Conservation (phyloP, 2,888 invertebrate genomes). For the Drosophila ezoana region DNA sequence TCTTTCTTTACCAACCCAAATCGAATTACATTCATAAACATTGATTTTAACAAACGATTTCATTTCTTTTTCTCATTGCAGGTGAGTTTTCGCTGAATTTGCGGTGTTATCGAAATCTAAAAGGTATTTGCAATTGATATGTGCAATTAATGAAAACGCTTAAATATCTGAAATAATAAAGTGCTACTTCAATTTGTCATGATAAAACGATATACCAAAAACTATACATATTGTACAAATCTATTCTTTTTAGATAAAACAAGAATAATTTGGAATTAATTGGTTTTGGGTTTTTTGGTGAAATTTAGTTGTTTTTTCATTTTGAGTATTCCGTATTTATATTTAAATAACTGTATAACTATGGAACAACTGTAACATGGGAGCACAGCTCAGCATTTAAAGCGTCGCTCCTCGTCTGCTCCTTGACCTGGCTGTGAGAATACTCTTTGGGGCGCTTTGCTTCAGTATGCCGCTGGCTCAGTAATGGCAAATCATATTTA, state of each 20-base stretch:
- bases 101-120: neutral
- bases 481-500: slow-evolving; percentile 52
- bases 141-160: neutral
- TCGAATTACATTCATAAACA: slow-evolving; percentile 26
- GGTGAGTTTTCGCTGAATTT: slow-evolving; percentile 41
- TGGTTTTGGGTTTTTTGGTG: too few relatives aligned
- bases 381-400: neutral
- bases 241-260: too few relatives aligned
- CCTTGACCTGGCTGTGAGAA: slow-evolving; percentile 20
- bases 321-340: too few relatives aligned
- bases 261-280: too few relatives aligned
- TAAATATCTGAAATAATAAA: neutral
- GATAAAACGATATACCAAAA: too few relatives aligned
- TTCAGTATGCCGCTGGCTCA: neutral
- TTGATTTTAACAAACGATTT: slow-evolving; percentile 42
- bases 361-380: neutral
- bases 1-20: neutral
- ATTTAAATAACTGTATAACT: neutral
- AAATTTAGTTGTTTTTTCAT: too few relatives aligned
- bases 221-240: too few relatives aligned
- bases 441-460: neutral
- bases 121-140: slow-evolving; percentile 10
- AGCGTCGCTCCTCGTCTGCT: neutral
- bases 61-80: slow-evolving; percentile 36
- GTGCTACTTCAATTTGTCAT: too few relatives aligned